Evolutionary conservation across 2,888 invertebrate species (phyloP).

Genomic region (Drosophila niveifrons): DNA sequence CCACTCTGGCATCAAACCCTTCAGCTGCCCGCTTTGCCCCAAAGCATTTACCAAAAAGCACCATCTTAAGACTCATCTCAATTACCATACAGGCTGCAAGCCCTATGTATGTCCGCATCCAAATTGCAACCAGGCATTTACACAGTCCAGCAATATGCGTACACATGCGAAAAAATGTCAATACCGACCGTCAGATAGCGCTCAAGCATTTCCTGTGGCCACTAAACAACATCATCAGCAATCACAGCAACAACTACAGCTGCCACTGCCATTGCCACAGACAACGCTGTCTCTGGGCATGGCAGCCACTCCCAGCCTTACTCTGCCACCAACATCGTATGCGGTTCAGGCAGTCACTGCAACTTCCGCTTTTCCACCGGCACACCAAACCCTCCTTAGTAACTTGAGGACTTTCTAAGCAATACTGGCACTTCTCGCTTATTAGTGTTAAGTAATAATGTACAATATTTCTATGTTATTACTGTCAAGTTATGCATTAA

Average conservation of each 20-base stretch:
- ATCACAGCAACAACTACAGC: conserved; percentile 16
- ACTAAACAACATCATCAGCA: conserved; percentile 39
- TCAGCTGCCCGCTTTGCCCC: conserved; percentile 86
- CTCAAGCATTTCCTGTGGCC: conserved; percentile 35
- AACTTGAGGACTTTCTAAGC: conserved; percentile 76
- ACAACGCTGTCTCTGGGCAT: conserved; percentile 49
- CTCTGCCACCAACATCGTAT: conserved; percentile 54
- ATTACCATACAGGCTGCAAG: conserved; percentile 93
- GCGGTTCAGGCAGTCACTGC: conserved; percentile 20
- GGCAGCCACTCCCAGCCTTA: conserved; percentile 49
- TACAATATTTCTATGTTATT: conserved; percentile 2
- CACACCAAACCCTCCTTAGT: conserved; percentile 77
- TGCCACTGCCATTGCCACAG: conserved; percentile 15
- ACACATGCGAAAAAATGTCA: conserved; percentile 93
- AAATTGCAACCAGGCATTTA: conserved; percentile 91
- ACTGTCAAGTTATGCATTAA: conserved; percentile 9
- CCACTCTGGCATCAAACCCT: conserved; percentile 93
- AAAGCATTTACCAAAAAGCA: conserved; percentile 95
- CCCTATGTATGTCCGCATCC: conserved; percentile 90
- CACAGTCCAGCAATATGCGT: conserved; percentile 94
- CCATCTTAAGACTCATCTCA: conserved; percentile 93
- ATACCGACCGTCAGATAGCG: conserved; percentile 78
- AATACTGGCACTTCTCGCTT: background rate
- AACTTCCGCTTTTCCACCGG: conserved; percentile 65
- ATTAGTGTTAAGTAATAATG: background rate